A percentile compares a stretch with the other conserved stretches of the same genome.
Evolutionary conservation across 2,113 vertebrate genomes (phyloP).

Genomic region (Zootoca vivipara): DNA sequence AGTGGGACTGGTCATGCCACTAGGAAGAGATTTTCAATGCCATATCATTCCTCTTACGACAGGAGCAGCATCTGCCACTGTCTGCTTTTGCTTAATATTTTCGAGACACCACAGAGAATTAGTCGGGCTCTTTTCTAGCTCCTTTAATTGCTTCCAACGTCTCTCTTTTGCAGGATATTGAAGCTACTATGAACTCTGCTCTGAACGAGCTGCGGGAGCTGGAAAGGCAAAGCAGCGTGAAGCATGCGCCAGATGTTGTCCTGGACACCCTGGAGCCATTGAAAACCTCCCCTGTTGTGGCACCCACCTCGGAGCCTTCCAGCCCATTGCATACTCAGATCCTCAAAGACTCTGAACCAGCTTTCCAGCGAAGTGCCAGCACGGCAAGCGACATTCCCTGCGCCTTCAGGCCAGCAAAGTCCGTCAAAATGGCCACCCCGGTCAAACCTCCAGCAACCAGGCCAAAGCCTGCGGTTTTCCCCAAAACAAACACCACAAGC

Average conservation of each 20-base stretch:
- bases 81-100: neutral
- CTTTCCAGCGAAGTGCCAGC: slow-evolving; percentile 95
- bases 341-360: slow-evolving; percentile 82
- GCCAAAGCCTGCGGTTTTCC: slow-evolving; percentile 93
- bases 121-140: fast-evolving
- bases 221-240: slow-evolving; percentile 89
- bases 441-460: slow-evolving; percentile 90
- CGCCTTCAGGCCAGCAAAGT: slow-evolving; percentile 89
- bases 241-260: slow-evolving; percentile 93
- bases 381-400: slow-evolving; percentile 92
- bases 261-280: slow-evolving; percentile 97
- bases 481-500: slow-evolving; percentile 81
- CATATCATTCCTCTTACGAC: neutral
- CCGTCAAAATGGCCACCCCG: slow-evolving; percentile 77
- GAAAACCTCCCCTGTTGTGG: slow-evolving; percentile 81
- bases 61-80: neutral
- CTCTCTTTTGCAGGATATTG: slow-evolving; percentile 84
- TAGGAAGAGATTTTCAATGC: neutral
- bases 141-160: neutral
- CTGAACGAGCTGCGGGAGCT: slow-evolving; percentile 92
- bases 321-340: slow-evolving; percentile 95
- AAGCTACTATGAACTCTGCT: slow-evolving; percentile 90
- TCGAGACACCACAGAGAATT: neutral
- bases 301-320: slow-evolving; percentile 92
- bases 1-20: neutral